A percentile compares a stretch with the other conserved stretches of the same genome.
phyloP scores from a whole-genome alignment of 2,113 vertebrate genomes.

The Engystomops pustulosus region DNA sequence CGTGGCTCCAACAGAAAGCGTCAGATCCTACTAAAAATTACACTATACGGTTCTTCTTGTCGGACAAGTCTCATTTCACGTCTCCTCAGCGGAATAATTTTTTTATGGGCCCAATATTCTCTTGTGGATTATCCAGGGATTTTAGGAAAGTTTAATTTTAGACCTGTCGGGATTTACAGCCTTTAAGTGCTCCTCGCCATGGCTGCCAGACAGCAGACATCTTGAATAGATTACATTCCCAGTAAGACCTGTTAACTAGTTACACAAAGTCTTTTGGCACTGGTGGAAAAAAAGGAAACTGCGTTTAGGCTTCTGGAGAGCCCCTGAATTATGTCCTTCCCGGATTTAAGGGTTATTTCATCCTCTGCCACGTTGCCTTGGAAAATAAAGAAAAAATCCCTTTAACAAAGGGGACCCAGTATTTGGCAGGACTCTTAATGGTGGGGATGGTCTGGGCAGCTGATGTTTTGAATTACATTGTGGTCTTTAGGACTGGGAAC shows the following conservation, averaged over 20 bases:
- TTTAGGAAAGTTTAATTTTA: slow-evolving; percentile 27
- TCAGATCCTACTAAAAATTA: too few species aligned
- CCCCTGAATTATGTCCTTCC: neutral
- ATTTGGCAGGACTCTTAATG: slow-evolving; percentile 14
- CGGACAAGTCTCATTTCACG: too few species aligned
- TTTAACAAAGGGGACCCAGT: neutral
- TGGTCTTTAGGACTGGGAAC: neutral
- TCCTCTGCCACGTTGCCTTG: slow-evolving; percentile 31
- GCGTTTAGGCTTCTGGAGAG: neutral
- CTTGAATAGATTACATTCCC: slow-evolving; percentile 15
- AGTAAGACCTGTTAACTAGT: slow-evolving; percentile 31
- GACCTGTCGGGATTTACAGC: slow-evolving; percentile 19
- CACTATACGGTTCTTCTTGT: too few species aligned
- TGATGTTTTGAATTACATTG: slow-evolving; percentile 9
- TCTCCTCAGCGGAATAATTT: neutral
- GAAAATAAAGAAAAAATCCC: slow-evolving; percentile 1
- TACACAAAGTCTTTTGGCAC: neutral
- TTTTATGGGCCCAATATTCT: neutral
- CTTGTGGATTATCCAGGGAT: neutral
- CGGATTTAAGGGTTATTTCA: slow-evolving; percentile 8
- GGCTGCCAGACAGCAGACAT: neutral
- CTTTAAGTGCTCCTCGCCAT: neutral
- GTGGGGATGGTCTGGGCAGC: neutral
- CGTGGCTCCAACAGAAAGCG: too few species aligned
- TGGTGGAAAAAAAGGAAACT: slow-evolving; percentile 20